Percentiles rank a stretch among this genome's conserved stretches.
These are phyloP conservation scores for Pyrochroa serraticornis DNA, from an alignment of 2,888 invertebrate genomes.

Conservation along the genomic window DNA sequence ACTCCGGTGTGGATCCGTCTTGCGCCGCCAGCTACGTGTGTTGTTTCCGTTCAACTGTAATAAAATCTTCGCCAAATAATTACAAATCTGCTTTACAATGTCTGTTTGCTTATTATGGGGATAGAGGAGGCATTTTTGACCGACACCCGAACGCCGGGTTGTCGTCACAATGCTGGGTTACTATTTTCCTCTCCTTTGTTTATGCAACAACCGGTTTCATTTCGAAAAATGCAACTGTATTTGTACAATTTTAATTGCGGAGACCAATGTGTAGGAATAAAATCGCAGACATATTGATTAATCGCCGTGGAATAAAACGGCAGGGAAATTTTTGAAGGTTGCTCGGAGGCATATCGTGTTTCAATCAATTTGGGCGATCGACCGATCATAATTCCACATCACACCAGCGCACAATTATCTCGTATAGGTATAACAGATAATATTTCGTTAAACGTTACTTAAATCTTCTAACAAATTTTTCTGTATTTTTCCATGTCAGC, in stretches of 20 bases:
- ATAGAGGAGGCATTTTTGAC: background rate
- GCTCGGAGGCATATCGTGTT: background rate
- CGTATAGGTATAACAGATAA: too few relatives aligned
- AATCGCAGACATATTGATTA: too few relatives aligned
- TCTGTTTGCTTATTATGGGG: background rate
- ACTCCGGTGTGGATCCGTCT: constrained; percentile 32
- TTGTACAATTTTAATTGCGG: too few relatives aligned
- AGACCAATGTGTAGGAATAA: too few relatives aligned
- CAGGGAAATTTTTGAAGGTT: too few relatives aligned
- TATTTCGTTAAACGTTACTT: too few relatives aligned
- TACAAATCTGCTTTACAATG: background rate
- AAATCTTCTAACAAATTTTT: too few relatives aligned
- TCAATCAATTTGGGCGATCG: constrained; percentile 15
- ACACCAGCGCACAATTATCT: too few relatives aligned
- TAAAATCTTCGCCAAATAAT: constrained; percentile 22
- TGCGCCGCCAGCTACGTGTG: constrained; percentile 39
- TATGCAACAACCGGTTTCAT: constrained; percentile 1
- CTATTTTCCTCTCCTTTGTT: background rate
- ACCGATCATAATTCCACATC: constrained; percentile 17
- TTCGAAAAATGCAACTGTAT: background rate
- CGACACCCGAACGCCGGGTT: too few relatives aligned
- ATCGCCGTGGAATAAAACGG: too few relatives aligned
- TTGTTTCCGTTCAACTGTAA: constrained; percentile 38
- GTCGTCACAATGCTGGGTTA: background rate
- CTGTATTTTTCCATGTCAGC: too few relatives aligned